Conservation (phyloP, 2,888 invertebrate genomes). For the Esperia sulphurella region DNA sequence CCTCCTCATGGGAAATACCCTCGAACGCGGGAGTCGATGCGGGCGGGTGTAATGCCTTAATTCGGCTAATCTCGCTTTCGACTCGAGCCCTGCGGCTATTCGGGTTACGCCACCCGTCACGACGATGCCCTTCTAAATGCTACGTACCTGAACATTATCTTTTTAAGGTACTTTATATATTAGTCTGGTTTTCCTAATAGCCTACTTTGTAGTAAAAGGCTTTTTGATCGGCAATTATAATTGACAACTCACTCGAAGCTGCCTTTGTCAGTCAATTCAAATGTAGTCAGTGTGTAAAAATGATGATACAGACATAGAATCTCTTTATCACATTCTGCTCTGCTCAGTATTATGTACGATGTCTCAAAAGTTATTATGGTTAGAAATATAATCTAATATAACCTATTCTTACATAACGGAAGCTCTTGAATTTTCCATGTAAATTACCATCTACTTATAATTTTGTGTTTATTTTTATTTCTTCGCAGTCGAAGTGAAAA, state of each 20-base stretch:
- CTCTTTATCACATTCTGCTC: slow-evolving; percentile 2
- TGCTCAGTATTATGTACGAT: slow-evolving; percentile 4
- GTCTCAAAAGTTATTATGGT: slow-evolving; percentile 2
- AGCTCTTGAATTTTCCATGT: too few relatives aligned
- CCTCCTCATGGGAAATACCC: slow-evolving; percentile 66
- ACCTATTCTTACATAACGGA: too few relatives aligned
- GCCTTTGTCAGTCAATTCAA: neutral
- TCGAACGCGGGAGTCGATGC: slow-evolving; percentile 47
- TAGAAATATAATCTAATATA: too few relatives aligned
- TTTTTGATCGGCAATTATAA: neutral
- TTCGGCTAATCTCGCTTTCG: slow-evolving; percentile 64
- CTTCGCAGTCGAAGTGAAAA: too few relatives aligned
- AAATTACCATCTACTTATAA: too few relatives aligned
- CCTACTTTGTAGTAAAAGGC: neutral
- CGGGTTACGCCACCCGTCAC: slow-evolving; percentile 19
- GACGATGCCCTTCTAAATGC: slow-evolving; percentile 17
- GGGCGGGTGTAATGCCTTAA: slow-evolving; percentile 66
- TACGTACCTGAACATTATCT: slow-evolving; percentile 17
- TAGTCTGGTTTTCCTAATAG: neutral
- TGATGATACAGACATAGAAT: slow-evolving; percentile 3
- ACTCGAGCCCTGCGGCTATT: slow-evolving; percentile 42
- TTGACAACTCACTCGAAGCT: neutral
- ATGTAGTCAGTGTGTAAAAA: neutral
- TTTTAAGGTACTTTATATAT: slow-evolving; percentile 3
- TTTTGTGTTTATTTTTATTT: too few relatives aligned